Evolutionary conservation across 35 echinoderm and acorn worm genomes (phyloP).

Genomic region (Chiridota heheva): DNA sequence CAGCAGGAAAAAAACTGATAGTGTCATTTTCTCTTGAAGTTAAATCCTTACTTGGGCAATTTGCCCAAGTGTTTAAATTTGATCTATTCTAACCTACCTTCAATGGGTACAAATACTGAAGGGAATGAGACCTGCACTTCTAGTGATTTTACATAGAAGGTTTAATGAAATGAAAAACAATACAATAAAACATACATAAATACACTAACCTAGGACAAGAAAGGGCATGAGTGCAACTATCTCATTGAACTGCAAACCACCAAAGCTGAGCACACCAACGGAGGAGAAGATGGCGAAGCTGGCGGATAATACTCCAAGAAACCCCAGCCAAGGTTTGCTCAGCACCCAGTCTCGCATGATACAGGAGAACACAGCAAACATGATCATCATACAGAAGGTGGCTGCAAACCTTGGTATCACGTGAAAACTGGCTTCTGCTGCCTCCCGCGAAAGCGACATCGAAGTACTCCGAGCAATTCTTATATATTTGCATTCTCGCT

Average conservation of each 20-base stretch:
- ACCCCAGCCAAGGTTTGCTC: constrained; percentile 94
- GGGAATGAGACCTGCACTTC: too few species aligned
- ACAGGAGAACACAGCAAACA: constrained; percentile 93
- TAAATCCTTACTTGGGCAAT: too few species aligned
- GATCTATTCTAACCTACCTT: too few species aligned
- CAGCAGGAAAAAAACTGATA: too few species aligned
- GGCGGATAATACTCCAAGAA: constrained; percentile 80
- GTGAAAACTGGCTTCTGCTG: constrained; percentile 49
- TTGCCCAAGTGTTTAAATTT: too few species aligned
- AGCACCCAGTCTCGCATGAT: constrained; percentile 98
- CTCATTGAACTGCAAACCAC: constrained; percentile 68
- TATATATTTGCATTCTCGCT: constrained; percentile 47
- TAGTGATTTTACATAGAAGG: too few species aligned
- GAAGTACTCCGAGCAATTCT: constrained; percentile 56
- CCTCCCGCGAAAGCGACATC: constrained; percentile 55
- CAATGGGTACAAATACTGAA: too few species aligned
- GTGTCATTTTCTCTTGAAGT: too few species aligned
- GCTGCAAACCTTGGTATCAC: constrained; percentile 81
- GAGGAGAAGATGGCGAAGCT: constrained; percentile 81
- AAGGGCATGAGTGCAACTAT: constrained; percentile 94
- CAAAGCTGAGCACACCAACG: constrained; percentile 69
- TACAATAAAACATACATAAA: background rate
- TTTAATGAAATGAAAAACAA: too few species aligned
- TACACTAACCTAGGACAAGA: constrained; percentile 77
- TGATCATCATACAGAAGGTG: constrained; percentile 81